Evolutionary conservation across 2,113 vertebrate genomes (phyloP), one percentile per base, ranked within the genome.

Genomic region (Orientallactaga bullata): DNA sequence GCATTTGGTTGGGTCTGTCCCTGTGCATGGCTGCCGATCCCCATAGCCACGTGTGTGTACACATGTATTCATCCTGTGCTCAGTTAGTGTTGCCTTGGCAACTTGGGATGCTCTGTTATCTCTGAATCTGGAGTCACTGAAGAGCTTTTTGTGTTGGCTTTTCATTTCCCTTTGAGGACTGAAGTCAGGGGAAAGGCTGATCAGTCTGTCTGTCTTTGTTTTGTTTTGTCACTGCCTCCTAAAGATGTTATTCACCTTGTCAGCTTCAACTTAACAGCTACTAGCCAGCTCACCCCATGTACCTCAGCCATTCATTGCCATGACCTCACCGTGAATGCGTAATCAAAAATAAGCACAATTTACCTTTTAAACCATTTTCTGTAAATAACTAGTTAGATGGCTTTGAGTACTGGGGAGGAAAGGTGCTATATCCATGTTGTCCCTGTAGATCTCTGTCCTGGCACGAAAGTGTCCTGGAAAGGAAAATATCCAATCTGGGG

Each of bases 331-430:
- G 0, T 89, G 84, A 95, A 65, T 78, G 73, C 93, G 84, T 93
- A 30, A 89, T 97, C 65, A 93, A 32, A 93, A 96, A 85, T 72
- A 97, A 92, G 58, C 0, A 0, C 47, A 88, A 66, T 91, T 60
- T 28, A 55, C 66, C 69, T 77, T 1, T 63, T n/a, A 69, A 79
- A 66, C 71, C 72, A 51, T 95, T 85, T 72, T 90, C 79, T 85
- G 73, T 88, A 71, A 68, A 51, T 87, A 60, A 95, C 66, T n/a
- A 16, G 85, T 65, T 16, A 58, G 17, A 15, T 21, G 51, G 10
- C 26, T 28, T 55, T 58, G 69, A 81, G 47, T 63, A 9, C 61
- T 11, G 0, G n/a, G 42, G 4, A 2, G 3, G 7, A 10, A 77
- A 7, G 8, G 1, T 20, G 3, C 0, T 55, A 0, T 82, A 4